These are phyloP conservation scores for Numenius phaeopus DNA, from an alignment of 2,797 vertebrate species.

Conservation along the genomic window DNA sequence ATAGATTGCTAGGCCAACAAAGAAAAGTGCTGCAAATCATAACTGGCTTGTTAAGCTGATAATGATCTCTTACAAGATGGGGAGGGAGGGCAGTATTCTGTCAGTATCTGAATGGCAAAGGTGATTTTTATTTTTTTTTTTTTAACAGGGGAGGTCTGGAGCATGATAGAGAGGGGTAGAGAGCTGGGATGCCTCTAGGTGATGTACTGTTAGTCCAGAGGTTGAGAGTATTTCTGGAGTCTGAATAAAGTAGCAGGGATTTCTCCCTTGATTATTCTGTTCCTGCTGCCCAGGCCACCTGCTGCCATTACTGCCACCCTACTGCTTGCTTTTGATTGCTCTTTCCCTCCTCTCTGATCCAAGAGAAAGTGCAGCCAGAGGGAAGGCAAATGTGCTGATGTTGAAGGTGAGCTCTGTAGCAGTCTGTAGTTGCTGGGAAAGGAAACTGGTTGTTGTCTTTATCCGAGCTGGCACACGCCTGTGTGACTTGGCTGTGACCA, in stretches of 20 bases:
- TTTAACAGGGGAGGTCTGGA: neutral
- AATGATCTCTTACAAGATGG: neutral
- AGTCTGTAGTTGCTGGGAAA: neutral
- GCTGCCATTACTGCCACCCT: neutral
- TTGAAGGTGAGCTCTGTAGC: neutral
- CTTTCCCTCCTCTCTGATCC: neutral
- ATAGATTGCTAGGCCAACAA: neutral
- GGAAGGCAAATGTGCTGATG: neutral
- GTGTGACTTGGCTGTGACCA: neutral
- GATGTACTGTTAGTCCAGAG: neutral
- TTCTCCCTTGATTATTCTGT: neutral
- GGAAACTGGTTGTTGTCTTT: neutral
- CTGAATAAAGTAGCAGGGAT: neutral
- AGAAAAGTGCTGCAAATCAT: neutral
- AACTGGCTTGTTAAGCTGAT: neutral
- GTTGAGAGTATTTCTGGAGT: neutral
- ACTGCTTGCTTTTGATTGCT: neutral
- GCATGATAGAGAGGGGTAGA: neutral
- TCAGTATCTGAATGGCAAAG: neutral
- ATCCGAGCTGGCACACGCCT: rapidly evolving
- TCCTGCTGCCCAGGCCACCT: neutral
- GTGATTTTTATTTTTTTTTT: neutral
- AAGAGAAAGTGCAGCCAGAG: neutral
- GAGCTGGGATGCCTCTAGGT: neutral
- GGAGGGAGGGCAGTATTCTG: neutral